Conservation (phyloP, 2,797 vertebrate genomes). For the Oreochromis mossambicus region DNA sequence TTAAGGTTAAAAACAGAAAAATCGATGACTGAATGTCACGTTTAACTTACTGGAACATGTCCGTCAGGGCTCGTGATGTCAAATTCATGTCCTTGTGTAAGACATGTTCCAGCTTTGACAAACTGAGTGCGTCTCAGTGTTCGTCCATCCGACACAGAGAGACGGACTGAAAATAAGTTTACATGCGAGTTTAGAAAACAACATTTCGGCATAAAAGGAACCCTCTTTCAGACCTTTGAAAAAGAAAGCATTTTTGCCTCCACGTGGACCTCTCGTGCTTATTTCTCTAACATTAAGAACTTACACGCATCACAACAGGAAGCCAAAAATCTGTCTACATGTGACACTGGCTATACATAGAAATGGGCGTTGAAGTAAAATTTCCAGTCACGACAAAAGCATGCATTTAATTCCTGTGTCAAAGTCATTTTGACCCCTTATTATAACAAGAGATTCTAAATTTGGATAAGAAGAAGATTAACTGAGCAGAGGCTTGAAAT, state of each 20-base stretch:
- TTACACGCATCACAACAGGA: slow-evolving; percentile 3
- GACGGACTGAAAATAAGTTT: neutral
- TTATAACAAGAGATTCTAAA: neutral
- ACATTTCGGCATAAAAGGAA: neutral
- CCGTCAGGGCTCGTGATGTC: neutral
- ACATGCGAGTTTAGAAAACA: neutral
- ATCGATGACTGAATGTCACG: neutral
- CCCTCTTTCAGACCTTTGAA: neutral
- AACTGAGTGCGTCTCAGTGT: neutral
- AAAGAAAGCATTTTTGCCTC: neutral
- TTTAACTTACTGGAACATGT: neutral
- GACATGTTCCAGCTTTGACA: neutral
- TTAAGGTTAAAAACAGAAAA: neutral
- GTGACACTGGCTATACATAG: neutral
- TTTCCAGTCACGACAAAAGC: neutral
- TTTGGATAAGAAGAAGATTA: neutral
- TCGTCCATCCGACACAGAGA: neutral
- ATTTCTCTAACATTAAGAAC: neutral
- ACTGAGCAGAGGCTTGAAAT: neutral
- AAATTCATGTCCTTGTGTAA: neutral
- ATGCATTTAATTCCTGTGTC: neutral
- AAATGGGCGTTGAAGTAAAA: neutral
- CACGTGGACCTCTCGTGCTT: neutral
- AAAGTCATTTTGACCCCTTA: neutral
- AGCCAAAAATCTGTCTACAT: slow-evolving; percentile 1